These are phyloP conservation scores for Heteromyza rotundicornis DNA, from an alignment of 2,888 invertebrate genomes.

Conservation along the genomic window DNA sequence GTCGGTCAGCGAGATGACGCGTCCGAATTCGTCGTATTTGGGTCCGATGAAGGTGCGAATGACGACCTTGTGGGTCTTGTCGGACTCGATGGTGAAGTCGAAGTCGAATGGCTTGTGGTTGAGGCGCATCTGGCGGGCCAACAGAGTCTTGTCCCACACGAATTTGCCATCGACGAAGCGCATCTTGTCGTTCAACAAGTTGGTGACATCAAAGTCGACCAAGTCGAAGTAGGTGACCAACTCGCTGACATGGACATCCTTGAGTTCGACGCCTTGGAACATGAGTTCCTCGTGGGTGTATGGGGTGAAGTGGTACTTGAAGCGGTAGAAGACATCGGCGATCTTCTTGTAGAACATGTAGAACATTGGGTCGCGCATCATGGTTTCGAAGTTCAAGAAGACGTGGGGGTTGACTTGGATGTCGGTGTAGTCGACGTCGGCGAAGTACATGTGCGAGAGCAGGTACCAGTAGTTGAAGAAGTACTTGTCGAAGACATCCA, in stretches of 20 bases:
- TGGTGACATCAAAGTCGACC: constrained; percentile 67
- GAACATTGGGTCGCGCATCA: constrained; percentile 75
- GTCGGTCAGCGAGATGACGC: constrained; percentile 64
- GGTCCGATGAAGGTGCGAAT: constrained; percentile 74
- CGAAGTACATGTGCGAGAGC: constrained; percentile 33
- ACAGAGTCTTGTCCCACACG: constrained; percentile 49
- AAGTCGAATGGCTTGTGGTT: constrained; percentile 73
- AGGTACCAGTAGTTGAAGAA: constrained; percentile 42
- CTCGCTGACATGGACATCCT: constrained; percentile 69
- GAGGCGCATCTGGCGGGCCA: constrained; percentile 71
- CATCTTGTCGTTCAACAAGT: constrained; percentile 41
- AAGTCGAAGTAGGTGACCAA: constrained; percentile 74
- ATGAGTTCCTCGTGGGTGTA: constrained; percentile 70
- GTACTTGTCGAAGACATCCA: constrained; percentile 49
- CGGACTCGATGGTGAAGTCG: constrained; percentile 67
- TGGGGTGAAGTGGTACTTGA: constrained; percentile 66
- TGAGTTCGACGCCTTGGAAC: constrained; percentile 68
- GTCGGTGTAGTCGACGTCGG: constrained; percentile 37
- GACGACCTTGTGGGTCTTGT: constrained; percentile 66
- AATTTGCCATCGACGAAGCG: constrained; percentile 53
- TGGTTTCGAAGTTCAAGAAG: constrained; percentile 70
- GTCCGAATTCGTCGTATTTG: constrained; percentile 68
- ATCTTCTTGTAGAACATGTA: constrained; percentile 71
- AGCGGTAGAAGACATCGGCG: constrained; percentile 66
- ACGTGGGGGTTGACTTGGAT: constrained; percentile 65